phyloP scores from a whole-genome alignment of 2,888 invertebrate genomes.

The Holacanthella duospinosa region DNA sequence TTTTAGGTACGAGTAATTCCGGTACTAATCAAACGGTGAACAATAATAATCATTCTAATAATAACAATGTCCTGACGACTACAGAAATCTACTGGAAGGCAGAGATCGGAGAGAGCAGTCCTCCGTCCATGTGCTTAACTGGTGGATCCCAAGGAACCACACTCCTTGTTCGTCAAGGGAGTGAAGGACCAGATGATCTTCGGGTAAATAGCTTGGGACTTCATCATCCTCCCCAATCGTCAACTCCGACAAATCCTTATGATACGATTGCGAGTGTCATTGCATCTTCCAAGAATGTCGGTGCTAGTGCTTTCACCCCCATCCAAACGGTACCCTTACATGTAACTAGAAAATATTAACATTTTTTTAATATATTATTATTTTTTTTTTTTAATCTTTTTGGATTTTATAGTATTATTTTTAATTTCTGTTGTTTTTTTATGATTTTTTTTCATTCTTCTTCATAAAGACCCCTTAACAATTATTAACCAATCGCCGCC shows the following conservation, averaged over 20 bases:
- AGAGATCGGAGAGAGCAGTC: slow-evolving; percentile 33
- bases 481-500: not conserved
- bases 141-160: slow-evolving; percentile 24
- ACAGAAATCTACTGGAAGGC: slow-evolving; percentile 37
- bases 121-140: slow-evolving; percentile 35
- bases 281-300: slow-evolving; percentile 33
- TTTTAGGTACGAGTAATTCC: slow-evolving; percentile 27
- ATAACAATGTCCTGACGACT: slow-evolving; percentile 31
- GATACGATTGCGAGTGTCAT: slow-evolving; percentile 36
- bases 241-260: slow-evolving; percentile 35
- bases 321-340: slow-evolving; percentile 49
- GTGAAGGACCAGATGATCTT: slow-evolving; percentile 38
- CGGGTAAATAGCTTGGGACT: slow-evolving; percentile 35
- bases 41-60: slow-evolving; percentile 30
- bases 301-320: slow-evolving; percentile 70
- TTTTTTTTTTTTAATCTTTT: slow-evolving; percentile 13
- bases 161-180: slow-evolving; percentile 33
- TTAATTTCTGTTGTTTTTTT: slow-evolving; percentile 13
- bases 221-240: slow-evolving; percentile 20
- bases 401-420: slow-evolving; percentile 5
- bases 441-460: not conserved
- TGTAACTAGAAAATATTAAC: slow-evolving; percentile 23
- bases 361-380: slow-evolving; percentile 15
- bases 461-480: slow-evolving; percentile 1
- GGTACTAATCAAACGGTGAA: slow-evolving; percentile 30